Conservation (phyloP, 2,797 vertebrate species). For the Oreortyx pictus region DNA sequence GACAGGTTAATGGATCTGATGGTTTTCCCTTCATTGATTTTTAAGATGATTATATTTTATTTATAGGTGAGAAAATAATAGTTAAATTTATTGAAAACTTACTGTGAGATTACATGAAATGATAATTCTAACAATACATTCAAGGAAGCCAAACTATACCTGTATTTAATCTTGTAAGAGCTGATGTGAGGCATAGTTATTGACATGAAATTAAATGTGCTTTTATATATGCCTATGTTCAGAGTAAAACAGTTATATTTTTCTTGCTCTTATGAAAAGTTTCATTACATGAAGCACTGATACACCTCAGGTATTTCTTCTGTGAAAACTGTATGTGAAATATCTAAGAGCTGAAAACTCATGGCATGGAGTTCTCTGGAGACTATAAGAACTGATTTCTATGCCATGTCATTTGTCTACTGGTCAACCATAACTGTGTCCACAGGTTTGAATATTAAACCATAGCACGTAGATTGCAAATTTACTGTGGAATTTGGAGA, state of each 20-base stretch:
- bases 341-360: constrained; percentile 54
- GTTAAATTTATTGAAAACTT: constrained; percentile 83
- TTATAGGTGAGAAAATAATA: constrained; percentile 87
- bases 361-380: constrained; percentile 53
- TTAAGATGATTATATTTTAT: constrained; percentile 94
- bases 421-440: constrained; percentile 70
- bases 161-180: constrained; percentile 71
- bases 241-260: constrained; percentile 64
- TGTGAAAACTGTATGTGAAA: constrained; percentile 69
- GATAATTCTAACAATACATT: constrained; percentile 77
- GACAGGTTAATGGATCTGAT: constrained; percentile 85
- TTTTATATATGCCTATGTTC: constrained; percentile 57
- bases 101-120: constrained; percentile 73
- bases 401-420: constrained; percentile 61
- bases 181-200: constrained; percentile 65
- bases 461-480: constrained; percentile 38
- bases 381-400: constrained; percentile 61
- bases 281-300: constrained; percentile 66
- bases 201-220: constrained; percentile 77
- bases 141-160: constrained; percentile 66
- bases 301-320: constrained; percentile 74
- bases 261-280: constrained; percentile 65
- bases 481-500: constrained; percentile 21
- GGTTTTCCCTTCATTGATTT: constrained; percentile 87
- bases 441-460: constrained; percentile 73